Evolutionary conservation across 2,888 invertebrate genomes (phyloP), one percentile per base, ranked within the genome.

Genomic region (Thymelicus lineola): DNA sequence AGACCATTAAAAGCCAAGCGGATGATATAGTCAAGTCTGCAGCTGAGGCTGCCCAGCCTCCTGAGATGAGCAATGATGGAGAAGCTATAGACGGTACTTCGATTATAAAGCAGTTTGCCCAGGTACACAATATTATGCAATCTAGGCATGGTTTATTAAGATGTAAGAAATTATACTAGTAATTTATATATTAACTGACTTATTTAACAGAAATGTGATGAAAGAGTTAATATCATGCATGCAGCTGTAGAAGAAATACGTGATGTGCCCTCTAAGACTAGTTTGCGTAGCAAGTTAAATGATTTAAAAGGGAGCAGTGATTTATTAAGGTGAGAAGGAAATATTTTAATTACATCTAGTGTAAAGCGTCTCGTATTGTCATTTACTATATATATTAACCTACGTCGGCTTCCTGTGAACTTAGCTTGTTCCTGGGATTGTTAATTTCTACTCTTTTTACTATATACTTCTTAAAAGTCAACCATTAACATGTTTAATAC

Each of bases 31-130:
- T 74, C 0, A 74, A 79, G 10, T 77, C 81, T 6, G 86, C 86
- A 7, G 0, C 6, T 17, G 61, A 61, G 14, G 55, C 61, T 20
- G 15, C 35, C 0, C 74, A 79, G 48, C 79, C 82, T 0, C 72
- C 77, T 0, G 75, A 77, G 1, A 14, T 61, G 6, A 65, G 53
- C 1, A 55, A 77, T 14, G 82, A 85, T 9, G 80, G 75, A 17
- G 71, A 68, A 14, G 75, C 76, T 14, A 76, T 76, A 5, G 82
- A 82, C 3, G 82, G 83, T 55, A 36, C 87, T 35, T 71, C 82
- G 20, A 80, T 81, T 14, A 80, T 88, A 0, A 83, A 86, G 17
- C 76, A 80, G 35, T 89, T 87, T 58, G 85, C 84, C 73, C 81
- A 83, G 84, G 89, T 88, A 66, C 71, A 42, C 42, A 63, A 10